Evolutionary conservation across 2,797 vertebrate species (phyloP), one percentile per base, ranked within the genome.

Genomic region (Pyrocephalus nanus): DNA sequence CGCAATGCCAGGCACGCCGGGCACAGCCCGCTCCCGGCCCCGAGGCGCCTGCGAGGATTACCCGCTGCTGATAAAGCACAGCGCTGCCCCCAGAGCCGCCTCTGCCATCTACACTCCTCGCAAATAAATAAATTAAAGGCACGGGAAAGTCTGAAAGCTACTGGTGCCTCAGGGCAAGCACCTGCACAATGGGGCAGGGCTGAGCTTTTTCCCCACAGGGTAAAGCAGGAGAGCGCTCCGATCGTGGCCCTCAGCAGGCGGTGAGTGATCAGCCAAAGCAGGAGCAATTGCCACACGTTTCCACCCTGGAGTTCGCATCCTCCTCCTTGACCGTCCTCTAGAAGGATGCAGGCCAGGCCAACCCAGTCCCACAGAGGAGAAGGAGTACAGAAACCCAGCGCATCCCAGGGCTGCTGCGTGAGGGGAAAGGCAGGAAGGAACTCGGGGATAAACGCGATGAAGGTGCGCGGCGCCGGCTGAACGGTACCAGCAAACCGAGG

Each of bases 81-180:
- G 4, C 34, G 0, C 76, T 64, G 66, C 42, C 57, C 19, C 69
- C 1, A 17, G 54, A n/a, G 40, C 6, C 29, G 6, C 25, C 43
- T 16, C 4, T 8, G 23, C 0, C 0, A 54, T 11, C n/a, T 7
- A 1, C 1, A 0, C 6, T 36, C 43, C 65, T 65, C 17, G 14
- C 25, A 40, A 40, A 40, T 42, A 42, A 15, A 42, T 42, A 81
- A 29, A 0, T 18, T 8, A 58, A 81, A 66, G n/a, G 12, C 32
- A 21, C 2, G 4, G 10, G 5, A 21, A 78, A 57, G 51, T 4
- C 54, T 26, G 8, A 82, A 53, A 30, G 4, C 20, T 21, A 17
- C 1, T 0, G 13, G 8, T 8, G 17, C 11, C 65, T 61, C 43
- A 22, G 14, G 64, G 54, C 18, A 29, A 30, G 22, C 9, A 15